A percentile compares a stretch with the other conserved stretches of the same genome.
Evolutionary conservation across 2,113 vertebrate genomes (phyloP).

Genomic region (Cololabis saira): DNA sequence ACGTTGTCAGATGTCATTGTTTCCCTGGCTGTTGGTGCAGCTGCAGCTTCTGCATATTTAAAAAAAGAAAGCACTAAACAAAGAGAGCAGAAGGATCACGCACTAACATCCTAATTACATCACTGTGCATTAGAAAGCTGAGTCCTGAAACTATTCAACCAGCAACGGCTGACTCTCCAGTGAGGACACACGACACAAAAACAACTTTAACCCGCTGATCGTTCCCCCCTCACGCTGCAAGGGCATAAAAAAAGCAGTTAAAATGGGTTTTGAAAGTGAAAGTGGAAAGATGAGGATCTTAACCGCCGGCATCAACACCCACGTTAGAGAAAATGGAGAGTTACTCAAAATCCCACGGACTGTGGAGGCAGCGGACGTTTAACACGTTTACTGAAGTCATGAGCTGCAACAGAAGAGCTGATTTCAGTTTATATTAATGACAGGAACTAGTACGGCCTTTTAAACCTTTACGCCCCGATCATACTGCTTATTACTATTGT

Average conservation of each 20-base stretch:
- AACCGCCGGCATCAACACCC: slow-evolving; percentile 46
- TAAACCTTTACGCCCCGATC: not conserved
- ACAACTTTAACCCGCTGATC: not conserved
- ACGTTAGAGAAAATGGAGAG: slow-evolving; percentile 31
- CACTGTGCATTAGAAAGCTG: slow-evolving; percentile 27
- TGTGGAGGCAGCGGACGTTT: slow-evolving; percentile 11
- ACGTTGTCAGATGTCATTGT: slow-evolving; percentile 52
- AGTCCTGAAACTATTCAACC: slow-evolving; percentile 4
- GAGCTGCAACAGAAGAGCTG: not conserved
- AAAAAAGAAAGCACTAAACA: slow-evolving; percentile 10
- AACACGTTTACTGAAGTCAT: slow-evolving; percentile 5
- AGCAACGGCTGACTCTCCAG: slow-evolving; percentile 14
- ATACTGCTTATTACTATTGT: too few relatives aligned
- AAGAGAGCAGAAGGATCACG: slow-evolving; percentile 23
- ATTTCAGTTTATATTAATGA: not conserved
- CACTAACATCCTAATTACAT: slow-evolving; percentile 47
- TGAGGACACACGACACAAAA: slow-evolving; percentile 3
- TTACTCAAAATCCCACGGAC: slow-evolving; percentile 23
- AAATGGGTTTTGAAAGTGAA: slow-evolving; percentile 24
- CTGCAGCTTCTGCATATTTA: slow-evolving; percentile 34
- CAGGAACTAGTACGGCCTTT: not conserved
- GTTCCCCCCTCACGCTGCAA: slow-evolving; percentile 17
- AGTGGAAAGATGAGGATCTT: slow-evolving; percentile 16
- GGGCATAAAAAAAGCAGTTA: slow-evolving; percentile 37
- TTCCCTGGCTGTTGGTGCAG: slow-evolving; percentile 39